Conservation (phyloP, 2,888 invertebrate genomes). For the Cosmia pyralina region DNA sequence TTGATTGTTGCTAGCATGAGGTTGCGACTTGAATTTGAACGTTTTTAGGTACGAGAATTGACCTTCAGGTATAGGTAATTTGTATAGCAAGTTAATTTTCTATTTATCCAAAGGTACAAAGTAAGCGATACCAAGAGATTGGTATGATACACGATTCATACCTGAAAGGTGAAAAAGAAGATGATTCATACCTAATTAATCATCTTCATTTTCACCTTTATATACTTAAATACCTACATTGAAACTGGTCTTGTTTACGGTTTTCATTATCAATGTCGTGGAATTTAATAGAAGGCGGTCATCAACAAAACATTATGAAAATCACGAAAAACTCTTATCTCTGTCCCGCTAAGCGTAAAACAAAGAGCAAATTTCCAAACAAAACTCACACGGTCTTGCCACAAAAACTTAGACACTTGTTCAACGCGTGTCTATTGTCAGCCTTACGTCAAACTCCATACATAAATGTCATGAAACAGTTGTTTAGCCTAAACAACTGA, state of each 20-base stretch:
- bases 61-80: neutral
- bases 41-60: too few species aligned
- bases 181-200: neutral
- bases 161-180: too few species aligned
- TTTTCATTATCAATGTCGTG: neutral
- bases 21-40: too few species aligned
- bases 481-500: too few species aligned
- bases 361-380: neutral
- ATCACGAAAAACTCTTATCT: neutral
- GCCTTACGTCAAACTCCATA: too few species aligned
- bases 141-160: too few species aligned
- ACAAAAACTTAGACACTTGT: too few species aligned
- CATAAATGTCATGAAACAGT: too few species aligned
- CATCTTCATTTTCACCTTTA: constrained; percentile 1
- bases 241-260: neutral
- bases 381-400: too few species aligned
- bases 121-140: constrained; percentile 48
- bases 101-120: constrained; percentile 49
- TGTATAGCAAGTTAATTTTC: constrained; percentile 8
- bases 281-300: neutral
- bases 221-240: neutral
- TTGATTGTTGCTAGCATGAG: too few species aligned
- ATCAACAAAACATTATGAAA: neutral
- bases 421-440: too few species aligned
- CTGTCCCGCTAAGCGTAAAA: neutral